Conservation (phyloP, 1,140 invertebrate species). For the Listronotus bonariensis region DNA sequence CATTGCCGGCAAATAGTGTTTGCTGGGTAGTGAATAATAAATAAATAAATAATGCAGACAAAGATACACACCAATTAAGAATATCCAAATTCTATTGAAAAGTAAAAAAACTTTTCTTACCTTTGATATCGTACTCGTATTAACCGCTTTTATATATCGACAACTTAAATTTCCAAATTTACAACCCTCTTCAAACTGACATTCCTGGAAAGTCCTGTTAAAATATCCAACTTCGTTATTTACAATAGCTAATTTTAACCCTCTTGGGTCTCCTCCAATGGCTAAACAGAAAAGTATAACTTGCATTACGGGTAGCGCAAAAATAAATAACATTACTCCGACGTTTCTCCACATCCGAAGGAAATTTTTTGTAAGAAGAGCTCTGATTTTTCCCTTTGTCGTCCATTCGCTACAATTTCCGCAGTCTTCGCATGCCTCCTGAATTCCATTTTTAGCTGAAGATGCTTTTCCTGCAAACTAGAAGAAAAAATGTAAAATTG, state of each 20-base stretch:
- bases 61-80: no score
- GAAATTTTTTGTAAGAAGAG: slow-evolving; percentile 91
- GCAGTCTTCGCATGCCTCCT: slow-evolving; percentile 50
- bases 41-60: no score
- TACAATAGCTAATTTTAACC: slow-evolving; percentile 81
- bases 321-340: slow-evolving; percentile 87
- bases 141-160: slow-evolving; percentile 72
- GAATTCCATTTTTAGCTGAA: slow-evolving; percentile 40
- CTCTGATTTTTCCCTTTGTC: slow-evolving; percentile 57
- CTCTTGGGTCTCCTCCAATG: slow-evolving; percentile 87
- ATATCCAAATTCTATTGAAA: no score
- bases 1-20: no score
- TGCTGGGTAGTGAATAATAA: no score
- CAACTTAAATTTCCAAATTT: slow-evolving; percentile 74
- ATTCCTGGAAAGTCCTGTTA: slow-evolving; percentile 60
- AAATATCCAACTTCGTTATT: slow-evolving; percentile 76
- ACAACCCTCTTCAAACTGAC: slow-evolving; percentile 63
- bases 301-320: slow-evolving; percentile 88
- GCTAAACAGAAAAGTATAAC: slow-evolving; percentile 93
- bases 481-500: slow-evolving; percentile 10
- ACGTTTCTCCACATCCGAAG: slow-evolving; percentile 89
- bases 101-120: no score
- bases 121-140: slow-evolving; percentile 69
- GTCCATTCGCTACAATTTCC: slow-evolving; percentile 56
- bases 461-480: slow-evolving; percentile 39